These are phyloP conservation scores for Antennarius striatus DNA, from an alignment of 2,113 vertebrate species.

Conservation along the genomic window DNA sequence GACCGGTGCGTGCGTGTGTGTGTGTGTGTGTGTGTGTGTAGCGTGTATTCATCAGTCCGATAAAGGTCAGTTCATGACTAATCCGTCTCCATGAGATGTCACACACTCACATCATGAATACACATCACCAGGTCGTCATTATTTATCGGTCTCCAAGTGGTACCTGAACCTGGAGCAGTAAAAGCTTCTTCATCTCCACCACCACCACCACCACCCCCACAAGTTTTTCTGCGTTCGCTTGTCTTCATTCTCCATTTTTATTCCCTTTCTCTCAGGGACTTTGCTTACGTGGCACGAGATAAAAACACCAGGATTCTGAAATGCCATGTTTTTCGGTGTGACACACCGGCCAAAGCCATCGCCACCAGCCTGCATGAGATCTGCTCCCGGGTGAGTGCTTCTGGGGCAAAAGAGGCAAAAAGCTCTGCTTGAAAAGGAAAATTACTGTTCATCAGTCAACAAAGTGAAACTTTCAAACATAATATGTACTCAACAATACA, in stretches of 20 bases:
- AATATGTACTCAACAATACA: slow-evolving; percentile 6
- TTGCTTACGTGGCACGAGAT: slow-evolving; percentile 97
- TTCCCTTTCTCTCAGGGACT: slow-evolving; percentile 83
- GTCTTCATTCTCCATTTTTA: slow-evolving; percentile 6
- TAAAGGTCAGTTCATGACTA: slow-evolving; percentile 59
- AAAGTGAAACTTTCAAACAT: background rate
- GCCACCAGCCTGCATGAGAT: slow-evolving; percentile 98
- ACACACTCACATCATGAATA: slow-evolving; percentile 1
- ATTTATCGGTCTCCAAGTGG: slow-evolving; percentile 4
- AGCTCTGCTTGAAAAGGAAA: background rate
- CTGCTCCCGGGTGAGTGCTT: slow-evolving; percentile 92
- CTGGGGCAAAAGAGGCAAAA: background rate
- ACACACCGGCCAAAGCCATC: slow-evolving; percentile 98
- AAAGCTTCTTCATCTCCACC: background rate
- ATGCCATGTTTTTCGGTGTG: slow-evolving; percentile 99
- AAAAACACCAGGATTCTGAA: slow-evolving; percentile 97
- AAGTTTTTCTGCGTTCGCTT: background rate
- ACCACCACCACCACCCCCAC: background rate
- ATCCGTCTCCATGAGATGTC: slow-evolving; percentile 24
- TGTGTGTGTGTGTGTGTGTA: slow-evolving; percentile 12
- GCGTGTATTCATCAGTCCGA: slow-evolving; percentile 40
- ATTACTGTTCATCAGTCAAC: background rate
- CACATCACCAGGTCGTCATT: background rate
- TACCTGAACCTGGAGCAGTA: background rate
- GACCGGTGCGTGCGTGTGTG: slow-evolving; percentile 18